These are phyloP conservation scores for Rhabdornis inornatus DNA, from an alignment of 2,113 vertebrate species.

Conservation along the genomic window DNA sequence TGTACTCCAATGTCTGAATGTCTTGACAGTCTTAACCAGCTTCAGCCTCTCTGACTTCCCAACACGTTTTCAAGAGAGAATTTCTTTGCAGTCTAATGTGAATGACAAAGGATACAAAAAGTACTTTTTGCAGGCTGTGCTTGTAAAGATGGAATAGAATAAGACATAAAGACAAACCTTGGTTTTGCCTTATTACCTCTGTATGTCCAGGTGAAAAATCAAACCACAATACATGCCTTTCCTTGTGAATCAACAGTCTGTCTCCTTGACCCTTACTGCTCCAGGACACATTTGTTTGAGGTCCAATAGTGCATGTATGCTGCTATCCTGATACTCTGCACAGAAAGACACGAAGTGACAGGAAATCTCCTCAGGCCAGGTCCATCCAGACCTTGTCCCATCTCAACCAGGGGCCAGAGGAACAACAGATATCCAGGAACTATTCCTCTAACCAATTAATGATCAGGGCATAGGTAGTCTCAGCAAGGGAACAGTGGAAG, in stretches of 20 bases:
- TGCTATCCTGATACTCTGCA: not conserved
- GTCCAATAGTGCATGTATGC: fast-evolving
- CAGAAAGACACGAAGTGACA: not conserved
- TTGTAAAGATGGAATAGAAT: not conserved
- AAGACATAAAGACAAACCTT: not conserved
- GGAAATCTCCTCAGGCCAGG: not conserved
- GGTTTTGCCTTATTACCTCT: not conserved
- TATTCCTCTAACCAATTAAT: not conserved
- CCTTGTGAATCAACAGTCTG: not conserved
- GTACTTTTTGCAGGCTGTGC: not conserved
- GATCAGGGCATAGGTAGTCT: fast-evolving
- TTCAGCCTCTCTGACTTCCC: not conserved
- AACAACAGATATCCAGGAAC: not conserved
- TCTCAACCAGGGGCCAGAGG: not conserved
- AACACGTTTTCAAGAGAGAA: not conserved
- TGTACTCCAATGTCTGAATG: fast-evolving
- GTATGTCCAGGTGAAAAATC: not conserved
- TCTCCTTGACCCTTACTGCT: not conserved
- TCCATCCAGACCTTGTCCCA: not conserved
- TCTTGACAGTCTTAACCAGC: not conserved
- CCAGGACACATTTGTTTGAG: not conserved
- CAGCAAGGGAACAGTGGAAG: not conserved
- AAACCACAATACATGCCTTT: not conserved
- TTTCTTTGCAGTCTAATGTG: not conserved
- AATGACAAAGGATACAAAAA: not conserved